These are phyloP conservation scores for Euplagia quadripunctaria DNA, from an alignment of 2,888 invertebrate genomes.

Conservation along the genomic window DNA sequence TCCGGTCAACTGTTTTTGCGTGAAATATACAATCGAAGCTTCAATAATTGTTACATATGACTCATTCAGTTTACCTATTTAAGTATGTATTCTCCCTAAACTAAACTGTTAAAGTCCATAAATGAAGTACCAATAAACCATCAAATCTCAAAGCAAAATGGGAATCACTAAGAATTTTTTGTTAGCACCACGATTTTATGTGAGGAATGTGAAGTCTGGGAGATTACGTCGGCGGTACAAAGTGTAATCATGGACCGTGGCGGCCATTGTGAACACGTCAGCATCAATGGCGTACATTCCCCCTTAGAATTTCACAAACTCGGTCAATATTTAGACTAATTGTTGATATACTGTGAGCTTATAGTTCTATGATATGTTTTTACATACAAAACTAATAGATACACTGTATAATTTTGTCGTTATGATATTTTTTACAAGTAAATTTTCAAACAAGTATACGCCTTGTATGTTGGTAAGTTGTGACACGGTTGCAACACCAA, in stretches of 20 bases:
- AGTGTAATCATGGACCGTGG: constrained; percentile 32
- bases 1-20: background rate
- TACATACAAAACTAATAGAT: constrained; percentile 29
- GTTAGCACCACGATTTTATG: constrained; percentile 70
- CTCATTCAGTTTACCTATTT: background rate
- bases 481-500: background rate
- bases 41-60: background rate
- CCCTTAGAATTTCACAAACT: constrained; percentile 32
- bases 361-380: constrained; percentile 15
- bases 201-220: constrained; percentile 81
- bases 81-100: background rate
- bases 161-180: constrained; percentile 59
- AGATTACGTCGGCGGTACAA: constrained; percentile 71
- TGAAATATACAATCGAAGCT: background rate
- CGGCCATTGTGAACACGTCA: constrained; percentile 49
- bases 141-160: constrained; percentile 41
- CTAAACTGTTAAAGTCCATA: constrained; percentile 2
- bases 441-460: constrained; percentile 22
- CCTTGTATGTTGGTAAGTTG: background rate
- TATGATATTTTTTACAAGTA: background rate
- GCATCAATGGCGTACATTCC: constrained; percentile 43
- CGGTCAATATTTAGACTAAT: constrained; percentile 48
- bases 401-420: background rate
- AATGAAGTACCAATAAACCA: constrained; percentile 17
- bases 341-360: constrained; percentile 32